Evolutionary conservation across 2,113 vertebrate species (phyloP).

Genomic region (Rafetus swinhoei): DNA sequence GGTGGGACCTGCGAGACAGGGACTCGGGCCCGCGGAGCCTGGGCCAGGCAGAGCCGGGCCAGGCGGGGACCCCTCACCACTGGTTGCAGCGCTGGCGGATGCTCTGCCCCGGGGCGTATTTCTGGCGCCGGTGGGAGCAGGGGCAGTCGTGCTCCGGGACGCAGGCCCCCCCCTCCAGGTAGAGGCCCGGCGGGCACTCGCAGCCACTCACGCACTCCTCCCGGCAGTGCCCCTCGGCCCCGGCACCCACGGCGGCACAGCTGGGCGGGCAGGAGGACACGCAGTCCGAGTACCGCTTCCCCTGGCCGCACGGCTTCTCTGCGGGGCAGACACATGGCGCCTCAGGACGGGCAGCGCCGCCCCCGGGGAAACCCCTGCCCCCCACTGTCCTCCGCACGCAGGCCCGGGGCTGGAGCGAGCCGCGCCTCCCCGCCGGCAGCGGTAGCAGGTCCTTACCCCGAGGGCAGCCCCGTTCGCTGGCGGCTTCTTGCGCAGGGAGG

Average conservation of each 20-base stretch:
- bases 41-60: no score
- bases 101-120: slow-evolving; percentile 79
- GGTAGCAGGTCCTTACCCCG: not conserved
- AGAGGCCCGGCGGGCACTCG: slow-evolving; percentile 83
- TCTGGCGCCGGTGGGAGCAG: slow-evolving; percentile 84
- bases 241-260: slow-evolving; percentile 75
- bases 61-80: slow-evolving; percentile 84
- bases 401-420: not conserved
- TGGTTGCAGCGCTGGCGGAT: slow-evolving; percentile 87
- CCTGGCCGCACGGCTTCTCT: slow-evolving; percentile 82
- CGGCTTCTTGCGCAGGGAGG: not conserved
- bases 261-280: slow-evolving; percentile 86
- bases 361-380: not conserved
- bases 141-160: slow-evolving; percentile 81
- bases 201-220: slow-evolving; percentile 90
- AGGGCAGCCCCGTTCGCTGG: not conserved
- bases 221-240: slow-evolving; percentile 71
- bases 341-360: no score
- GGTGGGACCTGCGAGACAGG: no score
- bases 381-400: not conserved
- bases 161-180: slow-evolving; percentile 78
- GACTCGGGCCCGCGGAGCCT: no score
- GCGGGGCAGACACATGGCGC: not conserved
- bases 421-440: not conserved
- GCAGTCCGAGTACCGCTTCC: slow-evolving; percentile 88